Evolutionary conservation across 2,113 vertebrate species (phyloP).

Genomic region (Rhea pennata): DNA sequence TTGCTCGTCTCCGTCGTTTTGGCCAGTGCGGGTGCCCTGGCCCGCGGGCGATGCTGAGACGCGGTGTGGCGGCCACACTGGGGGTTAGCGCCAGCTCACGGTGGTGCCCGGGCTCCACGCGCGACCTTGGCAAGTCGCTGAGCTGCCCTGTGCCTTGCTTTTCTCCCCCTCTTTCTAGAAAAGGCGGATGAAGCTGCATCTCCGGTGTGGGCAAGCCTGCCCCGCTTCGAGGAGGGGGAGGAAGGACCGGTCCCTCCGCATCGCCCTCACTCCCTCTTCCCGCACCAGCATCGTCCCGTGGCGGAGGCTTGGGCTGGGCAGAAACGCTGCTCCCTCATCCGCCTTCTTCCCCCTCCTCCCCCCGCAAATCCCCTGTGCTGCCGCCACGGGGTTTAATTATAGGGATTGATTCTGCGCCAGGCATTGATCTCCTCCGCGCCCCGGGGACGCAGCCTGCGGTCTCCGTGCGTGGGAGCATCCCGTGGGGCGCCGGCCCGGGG

Average conservation of each 20-base stretch:
- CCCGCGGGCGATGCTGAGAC: neutral
- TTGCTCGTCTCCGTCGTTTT: rapidly evolving
- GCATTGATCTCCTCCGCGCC: conserved; percentile 22
- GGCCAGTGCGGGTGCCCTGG: neutral
- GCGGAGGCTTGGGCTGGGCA: neutral
- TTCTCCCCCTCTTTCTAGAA: neutral
- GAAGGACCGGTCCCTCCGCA: neutral
- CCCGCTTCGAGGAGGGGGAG: neutral
- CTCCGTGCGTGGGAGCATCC: neutral
- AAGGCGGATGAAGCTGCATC: neutral
- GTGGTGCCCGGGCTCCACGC: neutral
- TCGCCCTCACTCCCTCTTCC: neutral
- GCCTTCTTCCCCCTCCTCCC: neutral
- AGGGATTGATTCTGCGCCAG: conserved; percentile 16
- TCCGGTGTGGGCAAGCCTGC: too few species aligned
- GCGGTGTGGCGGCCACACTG: rapidly evolving
- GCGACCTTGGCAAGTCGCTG: rapidly evolving
- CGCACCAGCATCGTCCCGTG: neutral
- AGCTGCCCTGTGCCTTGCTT: rapidly evolving
- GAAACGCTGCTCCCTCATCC: neutral
- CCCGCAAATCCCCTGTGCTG: neutral
- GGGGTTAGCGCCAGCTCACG: rapidly evolving
- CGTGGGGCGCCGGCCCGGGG: too few species aligned
- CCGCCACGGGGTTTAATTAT: neutral
- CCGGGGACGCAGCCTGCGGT: neutral